These are phyloP conservation scores for Stenurella melanura DNA, from an alignment of 2,888 invertebrate species.

Conservation along the genomic window DNA sequence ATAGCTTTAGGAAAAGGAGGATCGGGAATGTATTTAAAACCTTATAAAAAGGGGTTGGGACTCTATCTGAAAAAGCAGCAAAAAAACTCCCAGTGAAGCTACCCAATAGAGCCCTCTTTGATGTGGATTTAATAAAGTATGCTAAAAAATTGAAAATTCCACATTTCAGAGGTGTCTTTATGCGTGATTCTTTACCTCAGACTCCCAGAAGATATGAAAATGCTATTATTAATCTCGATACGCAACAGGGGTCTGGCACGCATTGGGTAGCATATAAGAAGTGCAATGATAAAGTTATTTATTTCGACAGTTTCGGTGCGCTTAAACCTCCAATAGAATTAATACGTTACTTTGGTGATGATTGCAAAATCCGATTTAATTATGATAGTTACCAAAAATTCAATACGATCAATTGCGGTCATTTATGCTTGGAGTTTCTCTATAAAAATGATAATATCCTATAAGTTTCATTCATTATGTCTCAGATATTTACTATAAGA, in stretches of 20 bases:
- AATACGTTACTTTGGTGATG: slow-evolving; percentile 29
- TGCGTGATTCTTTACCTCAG: slow-evolving; percentile 47
- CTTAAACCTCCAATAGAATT: slow-evolving; percentile 42
- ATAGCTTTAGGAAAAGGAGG: slow-evolving; percentile 52
- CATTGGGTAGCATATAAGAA: slow-evolving; percentile 47
- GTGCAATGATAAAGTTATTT: slow-evolving; percentile 31
- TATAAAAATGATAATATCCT: slow-evolving; percentile 40
- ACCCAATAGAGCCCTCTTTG: slow-evolving; percentile 47
- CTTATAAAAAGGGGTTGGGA: slow-evolving; percentile 29
- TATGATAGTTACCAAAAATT: slow-evolving; percentile 38
- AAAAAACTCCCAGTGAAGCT: slow-evolving; percentile 50
- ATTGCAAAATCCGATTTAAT: slow-evolving; percentile 39
- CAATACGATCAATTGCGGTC: slow-evolving; percentile 47
- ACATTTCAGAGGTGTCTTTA: slow-evolving; percentile 52
- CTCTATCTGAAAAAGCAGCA: slow-evolving; percentile 31
- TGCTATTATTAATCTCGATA: no score
- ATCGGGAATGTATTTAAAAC: slow-evolving; percentile 52
- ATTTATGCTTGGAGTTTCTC: slow-evolving; percentile 12
- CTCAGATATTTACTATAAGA: no score
- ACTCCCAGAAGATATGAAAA: no score
- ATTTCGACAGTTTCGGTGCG: slow-evolving; percentile 43
- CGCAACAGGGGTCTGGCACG: no score
- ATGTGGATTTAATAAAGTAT: slow-evolving; percentile 46
- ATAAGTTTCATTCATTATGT: neutral
- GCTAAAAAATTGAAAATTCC: slow-evolving; percentile 46